Conservation (phyloP, 1,140 invertebrate species). For the Bacillus rossius region DNA sequence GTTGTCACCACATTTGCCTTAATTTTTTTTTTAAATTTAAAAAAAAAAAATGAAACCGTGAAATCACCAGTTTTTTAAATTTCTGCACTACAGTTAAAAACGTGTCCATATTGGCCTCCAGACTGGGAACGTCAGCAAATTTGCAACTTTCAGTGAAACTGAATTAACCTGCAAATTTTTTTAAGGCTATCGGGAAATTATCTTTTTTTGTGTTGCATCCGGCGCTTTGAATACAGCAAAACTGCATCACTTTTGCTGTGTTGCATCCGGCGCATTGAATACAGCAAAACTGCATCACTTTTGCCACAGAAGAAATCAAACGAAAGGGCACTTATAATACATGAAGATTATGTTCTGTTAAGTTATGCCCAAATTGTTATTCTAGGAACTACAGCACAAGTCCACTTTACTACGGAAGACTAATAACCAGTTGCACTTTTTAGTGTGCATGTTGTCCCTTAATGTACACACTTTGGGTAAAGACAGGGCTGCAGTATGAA, state of each 20-base stretch:
- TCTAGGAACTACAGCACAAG: no score
- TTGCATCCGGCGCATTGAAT: neutral
- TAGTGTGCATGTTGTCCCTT: no score
- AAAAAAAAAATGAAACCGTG: neutral
- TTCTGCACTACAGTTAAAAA: neutral
- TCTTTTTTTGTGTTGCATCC: neutral
- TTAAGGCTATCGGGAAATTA: neutral
- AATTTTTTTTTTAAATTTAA: conserved; percentile 23
- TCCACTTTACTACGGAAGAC: no score
- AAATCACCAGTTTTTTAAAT: neutral
- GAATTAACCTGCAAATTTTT: neutral
- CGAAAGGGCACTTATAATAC: no score
- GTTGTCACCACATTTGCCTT: neutral
- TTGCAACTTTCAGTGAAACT: neutral
- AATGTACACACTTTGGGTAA: no score
- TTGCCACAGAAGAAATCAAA: no score
- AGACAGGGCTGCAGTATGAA: no score
- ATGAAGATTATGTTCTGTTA: no score
- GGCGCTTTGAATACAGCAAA: neutral
- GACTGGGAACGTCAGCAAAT: neutral
- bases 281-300: neutral
- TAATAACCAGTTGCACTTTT: no score
- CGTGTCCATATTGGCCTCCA: no score
- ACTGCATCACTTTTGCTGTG: neutral
- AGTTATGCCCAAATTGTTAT: no score